Percentiles rank a stretch among this genome's conserved stretches.
These are phyloP conservation scores for Cheilosia variabilis DNA, from an alignment of 2,888 invertebrate genomes.

Conservation along the genomic window DNA sequence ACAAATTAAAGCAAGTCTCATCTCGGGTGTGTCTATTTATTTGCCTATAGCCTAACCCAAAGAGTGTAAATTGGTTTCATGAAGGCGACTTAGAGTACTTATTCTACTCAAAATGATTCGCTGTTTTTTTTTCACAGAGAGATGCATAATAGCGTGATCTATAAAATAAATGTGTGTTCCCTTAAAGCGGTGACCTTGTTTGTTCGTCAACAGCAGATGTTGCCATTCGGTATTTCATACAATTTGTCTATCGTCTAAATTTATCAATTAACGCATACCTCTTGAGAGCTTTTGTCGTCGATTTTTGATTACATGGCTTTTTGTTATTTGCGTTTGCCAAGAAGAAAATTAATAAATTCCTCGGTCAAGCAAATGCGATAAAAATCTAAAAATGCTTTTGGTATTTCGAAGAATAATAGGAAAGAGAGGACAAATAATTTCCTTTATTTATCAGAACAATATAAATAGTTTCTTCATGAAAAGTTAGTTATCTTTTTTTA, in stretches of 20 bases:
- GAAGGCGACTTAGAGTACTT: background rate
- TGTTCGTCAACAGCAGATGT: background rate
- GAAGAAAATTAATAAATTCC: background rate
- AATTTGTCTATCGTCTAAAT: conserved; percentile 9
- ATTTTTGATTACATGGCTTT: conserved; percentile 2
- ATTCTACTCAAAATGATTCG: background rate
- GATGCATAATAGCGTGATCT: background rate
- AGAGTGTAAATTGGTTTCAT: background rate
- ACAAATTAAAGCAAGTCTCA: conserved; percentile 1
- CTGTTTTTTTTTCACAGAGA: too few relatives aligned
- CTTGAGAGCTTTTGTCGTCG: conserved; percentile 23
- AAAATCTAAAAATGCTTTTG: background rate
- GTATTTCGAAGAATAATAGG: too few relatives aligned
- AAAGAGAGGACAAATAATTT: too few relatives aligned
- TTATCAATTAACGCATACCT: conserved; percentile 47
- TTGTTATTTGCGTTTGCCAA: background rate
- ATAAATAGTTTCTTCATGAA: too few relatives aligned
- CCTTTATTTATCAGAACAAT: too few relatives aligned
- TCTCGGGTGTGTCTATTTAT: conserved; percentile 27
- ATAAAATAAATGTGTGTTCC: background rate
- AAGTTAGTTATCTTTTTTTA: too few relatives aligned
- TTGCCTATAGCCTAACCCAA: background rate
- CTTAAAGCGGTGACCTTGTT: conserved; percentile 13
- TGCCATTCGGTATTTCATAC: conserved; percentile 1
- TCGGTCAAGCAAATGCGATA: background rate